Percentiles rank a stretch among this genome's conserved stretches.
phyloP scores from a whole-genome alignment of 1,140 invertebrate genomes.

The Cotesia typhae region DNA sequence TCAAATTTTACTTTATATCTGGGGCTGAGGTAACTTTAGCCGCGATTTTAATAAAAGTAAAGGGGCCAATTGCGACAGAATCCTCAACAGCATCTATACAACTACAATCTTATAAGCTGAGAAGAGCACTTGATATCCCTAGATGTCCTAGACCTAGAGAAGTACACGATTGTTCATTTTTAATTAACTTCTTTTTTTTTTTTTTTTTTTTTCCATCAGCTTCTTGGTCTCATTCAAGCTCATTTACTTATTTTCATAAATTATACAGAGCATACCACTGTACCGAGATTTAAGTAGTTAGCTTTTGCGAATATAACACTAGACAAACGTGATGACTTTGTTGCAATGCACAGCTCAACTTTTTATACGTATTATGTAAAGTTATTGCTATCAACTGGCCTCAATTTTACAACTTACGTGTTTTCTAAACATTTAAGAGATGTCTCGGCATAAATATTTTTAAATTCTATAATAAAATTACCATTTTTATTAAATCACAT shows the following conservation, averaged over 20 bases:
- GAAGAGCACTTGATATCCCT: constrained; percentile 17
- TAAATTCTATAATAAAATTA: too few relatives aligned
- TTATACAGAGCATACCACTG: neutral
- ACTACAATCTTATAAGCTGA: too few relatives aligned
- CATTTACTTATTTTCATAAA: neutral
- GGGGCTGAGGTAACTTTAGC: constrained; percentile 9
- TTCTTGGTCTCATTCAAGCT: neutral
- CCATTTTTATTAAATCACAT: too few relatives aligned
- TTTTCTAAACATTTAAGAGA: too few relatives aligned
- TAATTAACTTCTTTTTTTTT: too few relatives aligned
- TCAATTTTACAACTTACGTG: constrained; percentile 8
- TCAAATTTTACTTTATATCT: constrained; percentile 13
- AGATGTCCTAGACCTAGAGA: constrained; percentile 61
- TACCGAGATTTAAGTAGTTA: neutral
- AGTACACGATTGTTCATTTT: neutral
- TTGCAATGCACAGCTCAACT: neutral
- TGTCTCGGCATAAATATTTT: too few relatives aligned
- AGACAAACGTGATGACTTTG: neutral
- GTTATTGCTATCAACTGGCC: constrained; percentile 12
- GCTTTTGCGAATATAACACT: neutral
- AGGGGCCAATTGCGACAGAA: constrained; percentile 35
- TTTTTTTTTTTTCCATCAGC: too few relatives aligned
- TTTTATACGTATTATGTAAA: constrained; percentile 16
- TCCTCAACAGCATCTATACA: constrained; percentile 35
- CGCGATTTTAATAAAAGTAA: constrained; percentile 17